phyloP scores from a whole-genome alignment of 2,113 vertebrate genomes.

The Isichthys henryi region DNA sequence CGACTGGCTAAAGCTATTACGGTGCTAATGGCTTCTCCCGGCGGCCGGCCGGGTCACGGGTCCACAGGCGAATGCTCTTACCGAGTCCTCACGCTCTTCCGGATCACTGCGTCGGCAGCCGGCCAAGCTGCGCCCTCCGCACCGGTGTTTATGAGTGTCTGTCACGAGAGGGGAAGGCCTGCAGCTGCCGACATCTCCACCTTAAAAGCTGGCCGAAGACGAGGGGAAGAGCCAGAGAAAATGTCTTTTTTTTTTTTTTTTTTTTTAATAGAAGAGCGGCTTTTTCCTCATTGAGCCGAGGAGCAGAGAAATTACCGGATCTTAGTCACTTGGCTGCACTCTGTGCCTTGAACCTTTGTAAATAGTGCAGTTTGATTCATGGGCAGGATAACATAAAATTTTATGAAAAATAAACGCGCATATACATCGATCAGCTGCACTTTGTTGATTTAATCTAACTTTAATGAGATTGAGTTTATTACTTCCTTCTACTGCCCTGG shows the following conservation, averaged over 20 bases:
- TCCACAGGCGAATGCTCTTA: constrained; percentile 12
- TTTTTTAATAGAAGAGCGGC: background rate
- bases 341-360: background rate
- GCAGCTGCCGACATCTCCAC: background rate
- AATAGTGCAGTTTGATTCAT: background rate
- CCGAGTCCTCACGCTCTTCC: background rate
- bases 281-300: background rate
- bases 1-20: constrained; percentile 10
- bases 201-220: background rate
- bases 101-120: background rate
- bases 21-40: constrained; percentile 14
- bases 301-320: background rate
- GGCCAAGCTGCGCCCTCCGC: background rate
- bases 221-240: background rate
- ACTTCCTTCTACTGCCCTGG: background rate
- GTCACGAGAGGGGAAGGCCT: background rate
- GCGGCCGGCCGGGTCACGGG: background rate
- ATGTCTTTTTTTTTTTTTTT: background rate
- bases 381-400: background rate
- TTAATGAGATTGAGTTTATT: constrained; percentile 2
- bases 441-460: constrained; percentile 6
- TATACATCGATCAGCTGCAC: background rate
- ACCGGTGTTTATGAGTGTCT: background rate
- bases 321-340: background rate
- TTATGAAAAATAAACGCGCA: background rate